Evolutionary conservation across 2,797 vertebrate genomes (phyloP), one percentile per base, ranked within the genome.

Genomic region (Vireo griseus): DNA sequence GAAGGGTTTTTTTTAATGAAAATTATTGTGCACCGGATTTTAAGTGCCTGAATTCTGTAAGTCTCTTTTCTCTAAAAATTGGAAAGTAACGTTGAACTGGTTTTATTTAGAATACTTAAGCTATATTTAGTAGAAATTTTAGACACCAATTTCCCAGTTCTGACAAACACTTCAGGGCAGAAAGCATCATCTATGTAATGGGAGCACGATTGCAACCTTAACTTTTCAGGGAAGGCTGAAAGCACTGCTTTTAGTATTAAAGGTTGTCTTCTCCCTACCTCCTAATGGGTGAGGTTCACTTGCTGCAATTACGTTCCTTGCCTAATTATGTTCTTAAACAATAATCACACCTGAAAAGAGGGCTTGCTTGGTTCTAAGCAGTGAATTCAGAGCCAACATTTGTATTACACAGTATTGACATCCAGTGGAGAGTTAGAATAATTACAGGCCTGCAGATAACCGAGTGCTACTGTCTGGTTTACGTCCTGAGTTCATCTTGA

Each of bases 341-440:
- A 19, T 87, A 79, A 84, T 86, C 48, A 61, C 73, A 61, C 50
- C 69, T 92, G n/a, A 67, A 85, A 95, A 31, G 14, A 45, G 22
- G 14, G 22, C 13, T 83, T 77, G 18, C 73, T 93, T 37, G 37
- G 40, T 33, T 72, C 52, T 29, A 40, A 78, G 57, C 26, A 66
- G 47, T 28, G 52, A 67, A 71, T 76, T 79, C 57, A 2, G n/a
- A 95, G 93, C 73, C 91, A 95, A 65, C 71, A 51, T 79, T 98
- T 98, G 52, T 89, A 96, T 97, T 98, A 97, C 97, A 94, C 97
- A 96, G 96, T 97, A 91, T 97, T 97, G 98, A 98, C 97, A 98
- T 97, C 97, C 97, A 98, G 97, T 98, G 98, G 97, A 98, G 96
- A 97, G 63, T 96, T 88, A 68, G 92, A 96, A 97, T 96, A 97